Evolutionary conservation across 1,140 invertebrate species (phyloP), one percentile per base, ranked within the genome.

Genomic region (Calosoma granatense): DNA sequence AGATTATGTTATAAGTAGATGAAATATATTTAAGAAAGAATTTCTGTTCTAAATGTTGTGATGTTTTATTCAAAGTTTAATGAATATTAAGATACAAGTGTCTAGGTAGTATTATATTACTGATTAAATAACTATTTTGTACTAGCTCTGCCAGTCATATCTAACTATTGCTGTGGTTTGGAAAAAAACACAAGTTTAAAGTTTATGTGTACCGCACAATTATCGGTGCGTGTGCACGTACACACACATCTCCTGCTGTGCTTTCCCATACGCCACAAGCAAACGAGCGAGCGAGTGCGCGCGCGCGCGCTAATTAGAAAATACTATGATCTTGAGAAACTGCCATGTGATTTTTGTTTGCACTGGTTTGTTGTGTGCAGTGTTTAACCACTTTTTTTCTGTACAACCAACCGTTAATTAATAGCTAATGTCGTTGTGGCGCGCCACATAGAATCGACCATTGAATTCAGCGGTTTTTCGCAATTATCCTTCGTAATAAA

Each of bases 391-490:
- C n/a, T 36, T 36, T 36, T 36, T 36, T 36, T 36, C 26, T 36
- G n/a, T 36, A 36, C 26, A 36, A 36, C n/a, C 26, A n/a, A 6
- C 26, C 26, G 41, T 47, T 47, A 47, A 47, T 47, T 47, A 47
- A 47, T 47, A 9, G 41, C 41, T 47, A 47, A 47, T 47, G 41
- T 47, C 17, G 6, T n/a, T 36, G 26, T 36, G 26, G 26, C n/a
- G 41, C 41, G 17, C 6, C 17, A 11, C 3, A 11, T 47, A 47
- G 41, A 17, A 12, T 47, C n/a, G n/a, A n/a, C n/a, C n/a, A n/a
- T 36, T 36, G 6, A 36, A 9, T 36, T 36, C n/a, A 9, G 6
- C n/a, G 26, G 26, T 36, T 36, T 36, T 36, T 36, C 26, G 26
- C 26, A 36, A 36, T 36, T 36, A 36, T n/a, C 26, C 6, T n/a